Conservation (phyloP, 2,888 invertebrate genomes). For the Alsophila aescularia region DNA sequence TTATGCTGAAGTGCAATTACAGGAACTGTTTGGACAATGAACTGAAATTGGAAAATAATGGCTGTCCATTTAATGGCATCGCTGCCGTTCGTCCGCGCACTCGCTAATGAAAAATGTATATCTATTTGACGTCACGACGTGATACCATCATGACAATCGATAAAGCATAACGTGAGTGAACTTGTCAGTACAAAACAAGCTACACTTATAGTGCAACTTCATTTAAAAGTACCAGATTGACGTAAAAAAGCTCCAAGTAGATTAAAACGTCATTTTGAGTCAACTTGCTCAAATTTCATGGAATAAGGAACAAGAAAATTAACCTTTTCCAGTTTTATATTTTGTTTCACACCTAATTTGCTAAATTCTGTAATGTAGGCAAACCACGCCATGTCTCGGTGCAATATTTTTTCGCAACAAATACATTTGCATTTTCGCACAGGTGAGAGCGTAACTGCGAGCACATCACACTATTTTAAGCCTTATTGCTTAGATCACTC, state of each 20-base stretch:
- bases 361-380: not conserved
- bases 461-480: conserved; percentile 21
- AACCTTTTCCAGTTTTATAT: too few species aligned
- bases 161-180: conserved; percentile 49
- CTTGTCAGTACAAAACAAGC: conserved; percentile 46
- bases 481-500: conserved; percentile 16
- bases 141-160: conserved; percentile 52
- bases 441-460: not conserved
- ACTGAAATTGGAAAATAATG: conserved; percentile 71
- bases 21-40: conserved; percentile 51
- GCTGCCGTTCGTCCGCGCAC: conserved; percentile 50
- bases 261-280: too few species aligned
- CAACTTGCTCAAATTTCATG: too few species aligned
- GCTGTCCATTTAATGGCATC: conserved; percentile 53
- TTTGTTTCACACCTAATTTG: too few species aligned
- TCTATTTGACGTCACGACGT: conserved; percentile 66
- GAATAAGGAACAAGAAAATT: too few species aligned
- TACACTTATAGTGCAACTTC: not conserved
- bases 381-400: not conserved
- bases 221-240: too few species aligned
- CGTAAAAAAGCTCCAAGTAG: too few species aligned
- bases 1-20: conserved; percentile 51
- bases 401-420: not conserved
- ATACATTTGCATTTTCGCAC: conserved; percentile 5
- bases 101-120: conserved; percentile 64